Conservation (phyloP, 37 sponge, comb jelly and placozoan species). For the Ephydatia muelleri region DNA sequence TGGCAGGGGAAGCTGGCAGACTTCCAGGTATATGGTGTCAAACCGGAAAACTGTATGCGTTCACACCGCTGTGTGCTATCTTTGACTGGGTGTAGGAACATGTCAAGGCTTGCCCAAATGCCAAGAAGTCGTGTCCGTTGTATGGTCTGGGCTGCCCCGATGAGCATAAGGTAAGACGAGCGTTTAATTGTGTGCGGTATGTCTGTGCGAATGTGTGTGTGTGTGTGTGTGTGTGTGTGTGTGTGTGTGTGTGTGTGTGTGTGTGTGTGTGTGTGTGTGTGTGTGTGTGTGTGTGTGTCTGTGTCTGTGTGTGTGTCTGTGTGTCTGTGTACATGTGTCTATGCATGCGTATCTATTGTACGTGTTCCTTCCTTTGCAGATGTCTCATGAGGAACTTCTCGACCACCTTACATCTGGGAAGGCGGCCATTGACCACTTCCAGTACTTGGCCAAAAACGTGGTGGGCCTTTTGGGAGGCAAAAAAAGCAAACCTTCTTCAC, state of each 20-base stretch:
- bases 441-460: not conserved
- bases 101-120: not conserved
- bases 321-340: too few relatives aligned
- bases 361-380: not conserved
- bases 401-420: not conserved
- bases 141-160: not conserved
- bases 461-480: not conserved
- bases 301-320: too few relatives aligned
- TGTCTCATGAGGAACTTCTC: not conserved
- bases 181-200: not conserved
- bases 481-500: not conserved
- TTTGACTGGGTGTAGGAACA: not conserved
- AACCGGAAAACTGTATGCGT: not conserved
- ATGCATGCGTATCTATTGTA: too few relatives aligned
- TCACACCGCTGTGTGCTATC: not conserved
- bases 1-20: constrained; percentile 53
- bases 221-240: constrained; percentile 4
- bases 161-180: not conserved
- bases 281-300: not conserved
- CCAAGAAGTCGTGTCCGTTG: not conserved
- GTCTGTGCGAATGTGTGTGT: not conserved
- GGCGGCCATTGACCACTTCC: not conserved
- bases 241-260: not conserved
- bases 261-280: not conserved
- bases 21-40: constrained; percentile 1